Conservation (phyloP, 2,797 vertebrate genomes). For the Leuciscus waleckii region DNA sequence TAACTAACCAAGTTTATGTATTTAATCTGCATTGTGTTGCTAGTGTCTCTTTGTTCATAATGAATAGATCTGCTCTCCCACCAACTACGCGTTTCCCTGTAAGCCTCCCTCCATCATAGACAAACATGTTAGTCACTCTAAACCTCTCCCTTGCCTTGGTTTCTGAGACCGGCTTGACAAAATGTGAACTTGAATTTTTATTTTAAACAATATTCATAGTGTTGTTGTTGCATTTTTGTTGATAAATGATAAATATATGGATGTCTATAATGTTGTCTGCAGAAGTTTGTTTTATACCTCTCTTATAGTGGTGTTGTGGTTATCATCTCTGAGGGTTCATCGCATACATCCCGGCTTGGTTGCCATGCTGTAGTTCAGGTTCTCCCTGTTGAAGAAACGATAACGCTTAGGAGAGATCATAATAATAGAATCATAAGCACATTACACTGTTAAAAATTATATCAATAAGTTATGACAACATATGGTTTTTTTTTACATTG, state of each 20-base stretch:
- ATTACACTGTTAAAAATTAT: background rate
- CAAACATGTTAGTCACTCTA: background rate
- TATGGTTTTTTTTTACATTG: no score
- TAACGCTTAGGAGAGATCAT: background rate
- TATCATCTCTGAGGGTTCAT: constrained; percentile 52
- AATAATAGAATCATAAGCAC: background rate
- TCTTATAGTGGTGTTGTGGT: background rate
- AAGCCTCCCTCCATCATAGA: background rate
- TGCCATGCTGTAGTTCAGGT: constrained; percentile 9
- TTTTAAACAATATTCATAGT: background rate
- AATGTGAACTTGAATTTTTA: no score
- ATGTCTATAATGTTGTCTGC: background rate
- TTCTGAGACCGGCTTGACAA: background rate
- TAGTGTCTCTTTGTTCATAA: constrained; percentile 28
- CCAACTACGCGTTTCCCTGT: background rate
- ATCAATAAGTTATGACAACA: no score
- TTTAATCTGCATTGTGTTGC: constrained; percentile 28
- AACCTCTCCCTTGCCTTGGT: background rate
- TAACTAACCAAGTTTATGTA: constrained; percentile 2
- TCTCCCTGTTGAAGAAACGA: constrained; percentile 41
- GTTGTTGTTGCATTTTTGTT: background rate
- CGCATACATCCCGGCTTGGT: constrained; percentile 44
- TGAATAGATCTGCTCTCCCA: constrained; percentile 32
- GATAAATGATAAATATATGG: background rate
- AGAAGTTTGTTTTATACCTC: constrained; percentile 23